Conservation (phyloP, 1,140 invertebrate species). For the Pararge aegeria region DNA sequence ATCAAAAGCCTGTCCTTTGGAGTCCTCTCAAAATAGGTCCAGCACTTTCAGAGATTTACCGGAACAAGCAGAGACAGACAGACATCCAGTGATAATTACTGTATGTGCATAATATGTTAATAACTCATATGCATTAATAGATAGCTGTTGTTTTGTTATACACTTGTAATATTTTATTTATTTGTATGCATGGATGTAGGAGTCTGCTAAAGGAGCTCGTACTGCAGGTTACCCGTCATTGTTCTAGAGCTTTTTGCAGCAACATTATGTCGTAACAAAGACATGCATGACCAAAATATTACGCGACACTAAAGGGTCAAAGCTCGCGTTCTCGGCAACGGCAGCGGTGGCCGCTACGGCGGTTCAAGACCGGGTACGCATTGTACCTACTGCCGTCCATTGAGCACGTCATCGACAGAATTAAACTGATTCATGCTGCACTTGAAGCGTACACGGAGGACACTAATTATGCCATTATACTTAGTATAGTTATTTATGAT, state of each 20-base stretch:
- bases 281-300: conserved; percentile 50
- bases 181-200: too few species aligned
- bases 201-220: too few species aligned
- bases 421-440: conserved; percentile 55
- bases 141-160: too few species aligned
- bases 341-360: conserved; percentile 30
- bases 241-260: conserved; percentile 20
- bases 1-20: too few species aligned
- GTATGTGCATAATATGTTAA: too few species aligned
- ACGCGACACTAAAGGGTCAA: conserved; percentile 63
- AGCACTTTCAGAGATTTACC: too few species aligned
- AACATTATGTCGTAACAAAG: not conserved
- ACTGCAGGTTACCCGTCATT: not conserved
- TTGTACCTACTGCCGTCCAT: conserved; percentile 28
- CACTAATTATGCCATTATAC: conserved; percentile 37
- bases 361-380: conserved; percentile 58
- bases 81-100: too few species aligned
- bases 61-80: too few species aligned
- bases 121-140: too few species aligned
- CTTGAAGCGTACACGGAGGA: conserved; percentile 35
- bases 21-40: too few species aligned
- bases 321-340: conserved; percentile 42
- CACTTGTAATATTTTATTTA: too few species aligned
- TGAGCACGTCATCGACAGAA: conserved; percentile 61
- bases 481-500: conserved; percentile 29